A percentile compares a stretch with the other conserved stretches of the same genome.
These are phyloP conservation scores for Cordilura impudica DNA, from an alignment of 2,888 invertebrate genomes.

Conservation along the genomic window DNA sequence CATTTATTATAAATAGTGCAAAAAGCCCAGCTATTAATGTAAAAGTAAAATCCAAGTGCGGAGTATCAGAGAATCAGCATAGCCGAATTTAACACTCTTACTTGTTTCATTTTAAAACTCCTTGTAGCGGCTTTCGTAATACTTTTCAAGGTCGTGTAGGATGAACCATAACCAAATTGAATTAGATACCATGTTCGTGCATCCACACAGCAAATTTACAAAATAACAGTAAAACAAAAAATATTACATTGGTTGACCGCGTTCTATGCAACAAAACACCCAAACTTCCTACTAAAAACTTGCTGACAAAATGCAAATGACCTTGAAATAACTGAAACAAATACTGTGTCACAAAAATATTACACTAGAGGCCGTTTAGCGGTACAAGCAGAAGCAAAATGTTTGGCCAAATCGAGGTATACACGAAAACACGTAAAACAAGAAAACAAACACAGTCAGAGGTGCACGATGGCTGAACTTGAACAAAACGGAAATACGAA, in stretches of 20 bases:
- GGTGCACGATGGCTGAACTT: not conserved
- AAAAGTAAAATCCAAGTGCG: too few relatives aligned
- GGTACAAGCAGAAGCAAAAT: slow-evolving; percentile 56
- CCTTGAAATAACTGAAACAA: slow-evolving; percentile 1
- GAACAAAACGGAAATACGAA: slow-evolving; percentile 3
- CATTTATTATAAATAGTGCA: too few relatives aligned
- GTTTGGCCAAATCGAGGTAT: slow-evolving; percentile 55
- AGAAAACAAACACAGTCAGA: slow-evolving; percentile 47
- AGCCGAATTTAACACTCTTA: too few relatives aligned
- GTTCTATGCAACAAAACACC: not conserved
- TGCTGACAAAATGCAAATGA: not conserved
- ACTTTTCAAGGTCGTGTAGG: slow-evolving; percentile 22
- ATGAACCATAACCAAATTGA: slow-evolving; percentile 32
- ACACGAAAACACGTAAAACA: slow-evolving; percentile 38
- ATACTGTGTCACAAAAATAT: slow-evolving; percentile 18
- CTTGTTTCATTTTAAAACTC: too few relatives aligned
- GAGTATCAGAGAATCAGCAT: too few relatives aligned
- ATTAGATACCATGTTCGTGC: not conserved
- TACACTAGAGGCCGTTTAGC: slow-evolving; percentile 25
- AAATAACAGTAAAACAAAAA: not conserved
- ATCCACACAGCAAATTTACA: slow-evolving; percentile 11
- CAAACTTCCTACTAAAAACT: slow-evolving; percentile 1
- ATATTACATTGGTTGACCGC: slow-evolving; percentile 41
- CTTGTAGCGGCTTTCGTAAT: too few relatives aligned
- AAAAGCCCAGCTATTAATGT: too few relatives aligned